These are phyloP conservation scores for Luperina nickerlii DNA, from an alignment of 2,888 invertebrate genomes.

Conservation along the genomic window DNA sequence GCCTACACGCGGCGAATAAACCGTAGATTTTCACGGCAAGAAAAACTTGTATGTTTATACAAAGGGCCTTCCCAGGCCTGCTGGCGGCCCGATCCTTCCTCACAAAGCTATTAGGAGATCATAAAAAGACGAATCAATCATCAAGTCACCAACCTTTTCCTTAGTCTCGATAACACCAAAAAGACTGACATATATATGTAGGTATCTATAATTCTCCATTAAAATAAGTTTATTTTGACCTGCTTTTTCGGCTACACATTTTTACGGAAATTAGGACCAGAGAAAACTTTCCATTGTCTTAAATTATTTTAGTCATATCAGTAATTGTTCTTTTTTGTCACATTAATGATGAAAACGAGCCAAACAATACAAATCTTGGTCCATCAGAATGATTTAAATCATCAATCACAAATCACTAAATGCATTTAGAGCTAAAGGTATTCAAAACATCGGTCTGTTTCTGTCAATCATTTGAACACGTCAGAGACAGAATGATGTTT, in stretches of 20 bases:
- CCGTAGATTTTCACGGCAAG: no score
- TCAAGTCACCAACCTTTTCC: constrained; percentile 5
- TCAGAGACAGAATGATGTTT: neutral
- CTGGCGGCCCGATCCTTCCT: neutral
- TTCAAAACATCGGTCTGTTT: neutral
- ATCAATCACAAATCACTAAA: neutral
- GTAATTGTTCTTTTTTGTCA: neutral
- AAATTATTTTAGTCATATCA: neutral
- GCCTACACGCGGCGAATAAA: no score
- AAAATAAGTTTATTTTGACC: constrained; percentile 12
- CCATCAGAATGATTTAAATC: neutral
- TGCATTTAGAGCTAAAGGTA: neutral
- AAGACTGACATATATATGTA: neutral
- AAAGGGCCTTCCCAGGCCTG: neutral
- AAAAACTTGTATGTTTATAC: no score
- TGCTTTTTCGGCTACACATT: neutral
- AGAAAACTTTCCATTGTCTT: neutral
- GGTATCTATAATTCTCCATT: neutral
- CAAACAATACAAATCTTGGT: neutral
- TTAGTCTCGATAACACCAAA: neutral
- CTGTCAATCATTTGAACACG: neutral
- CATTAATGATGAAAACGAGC: neutral
- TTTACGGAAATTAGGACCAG: neutral
- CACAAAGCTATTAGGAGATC: constrained; percentile 11
- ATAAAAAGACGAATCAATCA: constrained; percentile 24